Evolutionary conservation across 2,888 invertebrate species (phyloP), one percentile per base, ranked within the genome.

Genomic region (Patella caerulea): DNA sequence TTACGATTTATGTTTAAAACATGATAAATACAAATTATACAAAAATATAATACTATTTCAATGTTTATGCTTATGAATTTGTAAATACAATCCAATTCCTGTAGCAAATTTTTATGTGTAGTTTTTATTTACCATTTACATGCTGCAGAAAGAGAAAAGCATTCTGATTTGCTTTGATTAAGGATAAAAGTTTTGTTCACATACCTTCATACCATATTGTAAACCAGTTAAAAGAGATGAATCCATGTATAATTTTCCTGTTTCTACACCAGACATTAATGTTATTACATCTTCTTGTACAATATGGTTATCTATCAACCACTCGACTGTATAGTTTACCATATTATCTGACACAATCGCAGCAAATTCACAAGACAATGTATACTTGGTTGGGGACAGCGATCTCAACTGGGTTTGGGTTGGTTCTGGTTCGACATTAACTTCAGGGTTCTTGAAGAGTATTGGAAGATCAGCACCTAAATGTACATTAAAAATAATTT

Each of bases 191-290:
- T 45, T 45, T 45, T 45, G 7, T 45, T 45, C 9, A 45, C 45
- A 45, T 45, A 45, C 45, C 84, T 83, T 78, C n/a, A 83, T 80
- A 15, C 84, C 84, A 77, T 83, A 83, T n/a, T 76, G 19, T 29
- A 84, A 74, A 69, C 77, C 76, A 12, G 71, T 79, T 17, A 85
- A 79, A 71, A 74, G 76, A 2, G 65, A 72, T 52, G 76, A 72
- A 65, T 83, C 77, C 77, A 86, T 78, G 73, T 79, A 79, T 17
- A 65, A 78, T 11, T 75, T 55, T 19, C 77, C 72, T 5, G 45
- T 73, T 54, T 70, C 74, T 24, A 75, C 72, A 12, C 75, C 72
- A 19, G n/a, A 24, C 19, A 65, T 71, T 12, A 73, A 73, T 17
- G 24, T 73, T 15, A 72, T 52, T 17, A 69, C 65, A 15, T 59